Percentiles rank a stretch among this genome's conserved stretches.
These are phyloP conservation scores for Myotis brandtii DNA, from an alignment of 2,113 vertebrate genomes.

Conservation along the genomic window DNA sequence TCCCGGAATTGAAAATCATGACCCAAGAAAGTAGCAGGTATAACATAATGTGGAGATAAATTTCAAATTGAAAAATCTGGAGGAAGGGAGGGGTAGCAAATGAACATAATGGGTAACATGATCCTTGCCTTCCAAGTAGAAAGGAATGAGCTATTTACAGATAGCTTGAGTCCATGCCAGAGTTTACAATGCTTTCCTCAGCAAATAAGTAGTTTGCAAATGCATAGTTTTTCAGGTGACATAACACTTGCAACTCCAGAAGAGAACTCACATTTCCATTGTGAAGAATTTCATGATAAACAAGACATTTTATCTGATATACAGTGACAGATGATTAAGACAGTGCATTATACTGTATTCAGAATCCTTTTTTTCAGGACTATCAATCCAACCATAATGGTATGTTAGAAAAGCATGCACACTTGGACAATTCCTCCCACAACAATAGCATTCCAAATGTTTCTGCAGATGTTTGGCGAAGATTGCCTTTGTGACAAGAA, in stretches of 20 bases:
- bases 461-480: slow-evolving; percentile 75
- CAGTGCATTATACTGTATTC: slow-evolving; percentile 66
- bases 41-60: not conserved
- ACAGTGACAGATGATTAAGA: slow-evolving; percentile 65
- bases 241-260: slow-evolving; percentile 61
- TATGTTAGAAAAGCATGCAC: slow-evolving; percentile 70
- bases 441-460: slow-evolving; percentile 79
- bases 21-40: not conserved
- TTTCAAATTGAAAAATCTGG: slow-evolving; percentile 32
- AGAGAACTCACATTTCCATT: slow-evolving; percentile 60
- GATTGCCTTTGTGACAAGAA: slow-evolving; percentile 75
- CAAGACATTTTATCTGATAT: slow-evolving; percentile 69
- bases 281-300: slow-evolving; percentile 68
- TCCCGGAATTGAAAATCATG: not conserved
- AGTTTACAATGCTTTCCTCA: slow-evolving; percentile 52
- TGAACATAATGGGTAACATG: not conserved
- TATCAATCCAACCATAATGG: slow-evolving; percentile 72
- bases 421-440: slow-evolving; percentile 74
- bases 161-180: not conserved
- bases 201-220: slow-evolving; percentile 56
- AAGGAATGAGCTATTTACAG: not conserved
- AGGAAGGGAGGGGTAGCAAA: not conserved
- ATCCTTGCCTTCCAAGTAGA: not conserved
- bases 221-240: slow-evolving; percentile 60
- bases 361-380: slow-evolving; percentile 67